phyloP scores from a whole-genome alignment of 2,888 invertebrate genomes.

The Eristalis arbustorum region DNA sequence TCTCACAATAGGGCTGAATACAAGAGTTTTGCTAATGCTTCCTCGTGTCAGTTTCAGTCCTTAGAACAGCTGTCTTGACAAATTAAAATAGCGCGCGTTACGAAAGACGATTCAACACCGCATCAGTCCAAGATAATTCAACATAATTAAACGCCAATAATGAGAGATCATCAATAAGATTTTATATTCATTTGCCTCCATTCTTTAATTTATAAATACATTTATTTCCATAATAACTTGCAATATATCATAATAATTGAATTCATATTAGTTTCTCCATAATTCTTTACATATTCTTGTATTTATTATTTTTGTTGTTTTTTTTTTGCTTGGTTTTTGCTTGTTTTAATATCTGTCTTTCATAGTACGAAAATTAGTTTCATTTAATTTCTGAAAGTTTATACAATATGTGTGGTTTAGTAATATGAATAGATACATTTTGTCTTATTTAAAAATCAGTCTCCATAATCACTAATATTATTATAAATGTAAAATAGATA shows the following conservation, averaged over 20 bases:
- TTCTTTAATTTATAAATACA: conserved; percentile 64
- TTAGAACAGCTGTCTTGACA: too few relatives aligned
- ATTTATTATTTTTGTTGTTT: background rate
- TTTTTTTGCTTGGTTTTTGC: background rate
- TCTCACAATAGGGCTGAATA: too few relatives aligned
- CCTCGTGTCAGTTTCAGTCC: too few relatives aligned
- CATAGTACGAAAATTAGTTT: conserved; percentile 58
- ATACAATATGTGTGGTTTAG: conserved; percentile 60
- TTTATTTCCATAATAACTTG: conserved; percentile 59
- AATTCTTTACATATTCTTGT: background rate
- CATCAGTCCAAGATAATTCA: too few relatives aligned
- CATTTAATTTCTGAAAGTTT: conserved; percentile 54
- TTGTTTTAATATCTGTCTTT: conserved; percentile 23
- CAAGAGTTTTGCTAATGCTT: too few relatives aligned
- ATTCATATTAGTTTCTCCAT: conserved; percentile 47
- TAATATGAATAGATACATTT: conserved; percentile 66
- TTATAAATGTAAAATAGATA: conserved; percentile 66
- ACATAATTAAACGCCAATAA: background rate
- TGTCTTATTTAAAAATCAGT: conserved; percentile 68
- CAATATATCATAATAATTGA: conserved; percentile 52
- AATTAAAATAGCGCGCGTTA: too few relatives aligned
- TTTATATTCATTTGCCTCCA: conserved; percentile 20
- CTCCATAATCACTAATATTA: conserved; percentile 68
- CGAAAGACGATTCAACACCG: too few relatives aligned
- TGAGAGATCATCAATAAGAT: conserved; percentile 1